Percentiles rank a stretch among this genome's conserved stretches.
phyloP scores from a whole-genome alignment of 2,113 vertebrate species.

The Lucifuga dentata region DNA sequence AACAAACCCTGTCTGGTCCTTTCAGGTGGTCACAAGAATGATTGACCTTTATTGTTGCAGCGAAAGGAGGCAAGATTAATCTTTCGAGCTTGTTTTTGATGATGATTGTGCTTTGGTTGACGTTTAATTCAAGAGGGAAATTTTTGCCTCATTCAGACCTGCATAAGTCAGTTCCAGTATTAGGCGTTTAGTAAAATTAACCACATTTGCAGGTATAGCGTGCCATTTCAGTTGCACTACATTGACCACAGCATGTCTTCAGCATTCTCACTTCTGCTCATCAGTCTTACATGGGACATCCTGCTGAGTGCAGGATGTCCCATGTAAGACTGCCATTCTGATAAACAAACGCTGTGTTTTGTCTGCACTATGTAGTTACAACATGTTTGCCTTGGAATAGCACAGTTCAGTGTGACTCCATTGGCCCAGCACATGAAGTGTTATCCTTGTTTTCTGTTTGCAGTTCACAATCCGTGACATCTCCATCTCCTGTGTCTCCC shows the following conservation, averaged over 20 bases:
- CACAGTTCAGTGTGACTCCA: slow-evolving; percentile 15
- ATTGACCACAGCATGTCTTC: slow-evolving; percentile 32
- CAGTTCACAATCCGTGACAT: slow-evolving; percentile 21
- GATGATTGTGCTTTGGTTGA: no score
- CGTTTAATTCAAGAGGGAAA: no score
- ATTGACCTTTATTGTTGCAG: no score
- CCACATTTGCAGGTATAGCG: slow-evolving; percentile 29
- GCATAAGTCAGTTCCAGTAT: neutral
- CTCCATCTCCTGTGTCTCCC: neutral
- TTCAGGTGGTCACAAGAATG: no score
- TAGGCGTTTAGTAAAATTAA: neutral
- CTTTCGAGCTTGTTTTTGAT: no score
- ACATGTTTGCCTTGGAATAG: slow-evolving; percentile 15
- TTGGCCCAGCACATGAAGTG: neutral
- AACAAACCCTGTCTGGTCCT: no score
- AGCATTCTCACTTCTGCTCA: slow-evolving; percentile 69
- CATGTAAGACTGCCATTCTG: neutral
- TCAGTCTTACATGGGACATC: slow-evolving; percentile 57
- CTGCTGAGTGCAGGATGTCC: slow-evolving; percentile 41
- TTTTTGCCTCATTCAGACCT: neutral
- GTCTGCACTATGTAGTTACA: neutral
- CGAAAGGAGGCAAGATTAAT: no score
- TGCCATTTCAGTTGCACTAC: slow-evolving; percentile 49
- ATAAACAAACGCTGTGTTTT: slow-evolving; percentile 6
- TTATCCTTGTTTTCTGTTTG: slow-evolving; percentile 20